Evolutionary conservation across 2,113 vertebrate genomes (phyloP).

Genomic region (Varanus salvator): DNA sequence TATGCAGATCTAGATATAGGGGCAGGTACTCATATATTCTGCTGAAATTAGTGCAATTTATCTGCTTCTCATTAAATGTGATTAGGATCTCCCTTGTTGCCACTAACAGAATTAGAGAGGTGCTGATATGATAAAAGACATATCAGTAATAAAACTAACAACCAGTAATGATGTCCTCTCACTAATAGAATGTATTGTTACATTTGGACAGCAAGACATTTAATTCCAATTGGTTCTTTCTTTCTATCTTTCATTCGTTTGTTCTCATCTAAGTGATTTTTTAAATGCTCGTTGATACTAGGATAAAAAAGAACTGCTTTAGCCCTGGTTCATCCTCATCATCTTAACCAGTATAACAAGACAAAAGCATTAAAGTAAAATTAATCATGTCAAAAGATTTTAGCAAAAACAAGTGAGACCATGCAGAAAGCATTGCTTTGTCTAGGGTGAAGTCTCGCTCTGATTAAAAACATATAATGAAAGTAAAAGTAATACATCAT

Average conservation of each 20-base stretch:
- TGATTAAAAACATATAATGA: slow-evolving; percentile 99
- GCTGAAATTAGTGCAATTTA: neutral
- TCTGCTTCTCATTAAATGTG: neutral
- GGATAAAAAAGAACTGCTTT: slow-evolving; percentile 81
- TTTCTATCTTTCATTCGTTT: slow-evolving; percentile 31
- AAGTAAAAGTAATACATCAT: slow-evolving; percentile 99
- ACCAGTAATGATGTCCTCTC: slow-evolving; percentile 77
- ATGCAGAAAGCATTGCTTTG: slow-evolving; percentile 93
- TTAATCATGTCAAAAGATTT: slow-evolving; percentile 96
- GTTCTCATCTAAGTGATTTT: slow-evolving; percentile 78
- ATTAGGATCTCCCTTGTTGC: slow-evolving; percentile 54
- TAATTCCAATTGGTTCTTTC: slow-evolving; percentile 80
- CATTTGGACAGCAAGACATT: slow-evolving; percentile 82
- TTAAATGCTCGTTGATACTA: slow-evolving; percentile 79
- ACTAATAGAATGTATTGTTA: slow-evolving; percentile 75
- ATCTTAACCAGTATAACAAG: slow-evolving; percentile 86
- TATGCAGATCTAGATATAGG: slow-evolving; percentile 11
- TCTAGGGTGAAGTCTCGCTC: slow-evolving; percentile 98
- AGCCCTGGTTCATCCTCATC: slow-evolving; percentile 82
- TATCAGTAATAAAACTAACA: slow-evolving; percentile 67
- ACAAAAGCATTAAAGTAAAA: slow-evolving; percentile 95
- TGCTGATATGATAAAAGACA: slow-evolving; percentile 72
- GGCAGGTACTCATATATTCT: neutral
- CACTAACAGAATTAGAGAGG: slow-evolving; percentile 70
- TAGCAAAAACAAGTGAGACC: slow-evolving; percentile 94